Base-by-base conservation (phyloP, 2,888 invertebrate genomes). In the Zeuzera pyrina region DNA sequence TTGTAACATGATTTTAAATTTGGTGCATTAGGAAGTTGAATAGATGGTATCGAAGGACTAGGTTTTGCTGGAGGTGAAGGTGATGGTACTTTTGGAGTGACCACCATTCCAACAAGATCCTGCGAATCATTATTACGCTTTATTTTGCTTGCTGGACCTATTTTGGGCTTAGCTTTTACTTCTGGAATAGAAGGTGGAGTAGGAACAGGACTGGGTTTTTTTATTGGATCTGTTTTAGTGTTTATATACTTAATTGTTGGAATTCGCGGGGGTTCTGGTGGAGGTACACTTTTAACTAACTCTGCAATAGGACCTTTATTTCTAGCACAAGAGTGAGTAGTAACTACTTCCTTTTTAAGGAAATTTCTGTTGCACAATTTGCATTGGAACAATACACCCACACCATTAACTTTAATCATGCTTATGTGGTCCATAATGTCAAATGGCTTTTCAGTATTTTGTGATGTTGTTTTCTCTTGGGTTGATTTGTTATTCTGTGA, bases 351-450 rank as follows among this genome's bases (percentile, higher is more conserved):
- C 46, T 72, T 72, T 37, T 70, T 77, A 3, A 83, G 47, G 40
- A 84, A 81, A 39, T 84, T 79, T 42, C 78, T 67, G 38, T 76
- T 77, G 38, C 84, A 84, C 12, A 81, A 45, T 44, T 71, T 73
- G 51, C 84, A 84, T 41, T 81, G 78, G 47, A 69, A 84, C 11
- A 84, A 45, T n/a, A 66, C 52, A 29, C 84, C 84, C 2, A 83
- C 78, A 24, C 72, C 74, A 49, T 72, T 76, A 0, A 83, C 83
- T 58, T 78, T 84, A 5, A 84, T 76, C 45, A 57, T 76, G 38
- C 68, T 69, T 1, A 83, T 59, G 45, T 81, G 63, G 34, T 83
- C 72, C 78, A 79, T 78, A 16, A 83, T 83, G 42, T 79, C 55
- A 42, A 81, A 79, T 15, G 45, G 29, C 34, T 38, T 32, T 22